These are phyloP conservation scores for Chlorodrepanis virens DNA, from an alignment of 2,113 vertebrate genomes.

Conservation along the genomic window DNA sequence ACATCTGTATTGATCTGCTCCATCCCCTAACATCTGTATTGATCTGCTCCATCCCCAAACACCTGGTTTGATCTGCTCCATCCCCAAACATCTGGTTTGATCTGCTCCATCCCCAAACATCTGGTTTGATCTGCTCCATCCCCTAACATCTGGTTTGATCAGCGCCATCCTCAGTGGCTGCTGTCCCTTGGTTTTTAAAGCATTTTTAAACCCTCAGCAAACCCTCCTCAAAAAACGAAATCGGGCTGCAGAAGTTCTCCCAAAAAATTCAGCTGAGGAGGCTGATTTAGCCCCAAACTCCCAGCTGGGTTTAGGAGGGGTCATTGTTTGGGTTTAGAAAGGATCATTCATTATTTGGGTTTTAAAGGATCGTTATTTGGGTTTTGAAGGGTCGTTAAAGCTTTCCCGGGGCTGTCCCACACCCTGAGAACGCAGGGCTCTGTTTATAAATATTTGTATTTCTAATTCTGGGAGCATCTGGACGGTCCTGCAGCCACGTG, in stretches of 20 bases:
- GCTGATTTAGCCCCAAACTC: not conserved
- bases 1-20: too few species aligned
- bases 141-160: not conserved
- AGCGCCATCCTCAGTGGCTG: not conserved
- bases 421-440: rapidly evolving
- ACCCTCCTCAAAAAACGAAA: rapidly evolving
- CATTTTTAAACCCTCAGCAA: not conserved
- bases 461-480: not conserved
- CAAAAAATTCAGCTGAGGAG: not conserved
- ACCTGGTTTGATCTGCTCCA: too few species aligned
- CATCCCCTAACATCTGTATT: too few species aligned
- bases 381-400: not conserved
- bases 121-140: too few species aligned
- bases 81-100: too few species aligned
- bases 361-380: rapidly evolving
- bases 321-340: not conserved
- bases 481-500: rapidly evolving
- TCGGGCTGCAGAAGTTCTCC: not conserved
- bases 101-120: too few species aligned
- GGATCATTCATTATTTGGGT: too few species aligned
- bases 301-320: rapidly evolving
- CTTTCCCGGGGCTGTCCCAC: not conserved
- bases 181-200: not conserved
- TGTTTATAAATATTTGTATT: not conserved
- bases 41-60: too few species aligned